Evolutionary conservation across 2,113 vertebrate genomes (phyloP), one percentile per base, ranked within the genome.

Genomic region (Camelus dromedarius): DNA sequence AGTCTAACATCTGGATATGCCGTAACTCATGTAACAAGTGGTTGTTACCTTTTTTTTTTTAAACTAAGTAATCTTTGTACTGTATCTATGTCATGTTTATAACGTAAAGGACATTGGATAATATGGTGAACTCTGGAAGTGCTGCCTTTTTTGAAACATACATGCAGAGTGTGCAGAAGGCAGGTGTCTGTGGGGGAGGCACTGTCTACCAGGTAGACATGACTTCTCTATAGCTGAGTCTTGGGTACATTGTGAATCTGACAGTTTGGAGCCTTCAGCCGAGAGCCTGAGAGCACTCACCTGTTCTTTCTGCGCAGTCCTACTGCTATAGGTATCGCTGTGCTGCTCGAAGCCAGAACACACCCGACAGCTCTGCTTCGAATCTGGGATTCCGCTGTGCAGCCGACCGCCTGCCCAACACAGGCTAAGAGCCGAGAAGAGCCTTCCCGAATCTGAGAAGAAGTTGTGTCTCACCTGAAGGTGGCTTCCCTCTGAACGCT

Each of bases 311-410:
- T 77, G 28, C 5, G 30, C 97, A 99, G 99, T 99, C 99, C 54
- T 99, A 99, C 82, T 99, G 99, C 98, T 99, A 99, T 96, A 99
- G 99, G 97, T 99, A 99, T 80, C 99, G 99, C 96, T 99, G 99
- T 97, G 99, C 99, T 0, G 99, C 99, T 4, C 99, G 99, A 1
- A 99, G 99, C 89, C 99, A 99, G 95, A 99, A 99, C 98, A 99
- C 99, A 0, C 99, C 99, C 0, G 99, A 99, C 97, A 99, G 99
- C 97, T 99, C 99, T 0, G 98, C 99, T 0, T 99, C 99, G 1
- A 99, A 99, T 91, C 99, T 99, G 96, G 99, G 99, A 2, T 99
- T 99, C 98, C 99, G 99, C 94, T 99, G 99, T 7, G 99, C 98
- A 0, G 99, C 99, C 0, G 96, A 94, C 76, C 10, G 18, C 22